A percentile compares a stretch with the other conserved stretches of the same genome.
Evolutionary conservation across 2,888 invertebrate species (phyloP).

Genomic region (Hirtodrosophila trivittata): DNA sequence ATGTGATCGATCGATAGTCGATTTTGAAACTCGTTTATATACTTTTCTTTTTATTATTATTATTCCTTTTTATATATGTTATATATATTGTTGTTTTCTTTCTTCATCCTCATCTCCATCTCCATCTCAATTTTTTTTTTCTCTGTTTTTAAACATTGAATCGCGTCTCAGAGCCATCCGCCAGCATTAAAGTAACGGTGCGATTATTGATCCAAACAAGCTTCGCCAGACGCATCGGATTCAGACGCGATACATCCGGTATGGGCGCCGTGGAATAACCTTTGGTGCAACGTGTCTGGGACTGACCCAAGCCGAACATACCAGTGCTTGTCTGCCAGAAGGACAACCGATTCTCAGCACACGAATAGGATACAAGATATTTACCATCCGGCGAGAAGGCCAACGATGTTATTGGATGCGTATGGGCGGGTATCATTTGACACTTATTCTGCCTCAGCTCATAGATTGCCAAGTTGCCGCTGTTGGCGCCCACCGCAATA

Average conservation of each 20-base stretch:
- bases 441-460: constrained; percentile 97
- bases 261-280: constrained; percentile 97
- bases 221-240: constrained; percentile 95
- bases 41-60: background rate
- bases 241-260: constrained; percentile 93
- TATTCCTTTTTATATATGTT: background rate
- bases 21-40: background rate
- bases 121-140: background rate
- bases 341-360: constrained; percentile 95
- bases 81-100: no score
- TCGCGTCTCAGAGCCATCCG: constrained; percentile 96
- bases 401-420: constrained; percentile 94
- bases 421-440: constrained; percentile 96
- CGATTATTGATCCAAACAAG: constrained; percentile 98
- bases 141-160: constrained; percentile 88
- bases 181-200: constrained; percentile 96
- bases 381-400: constrained; percentile 99
- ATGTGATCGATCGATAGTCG: background rate
- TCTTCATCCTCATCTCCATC: background rate
- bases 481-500: constrained; percentile 93
- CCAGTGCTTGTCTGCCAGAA: constrained; percentile 99
- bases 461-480: constrained; percentile 96
- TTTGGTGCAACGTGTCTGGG: constrained; percentile 97
- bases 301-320: constrained; percentile 98
- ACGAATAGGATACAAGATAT: constrained; percentile 97